phyloP scores from a whole-genome alignment of 2,888 invertebrate species.

The Epirrita christyi region DNA sequence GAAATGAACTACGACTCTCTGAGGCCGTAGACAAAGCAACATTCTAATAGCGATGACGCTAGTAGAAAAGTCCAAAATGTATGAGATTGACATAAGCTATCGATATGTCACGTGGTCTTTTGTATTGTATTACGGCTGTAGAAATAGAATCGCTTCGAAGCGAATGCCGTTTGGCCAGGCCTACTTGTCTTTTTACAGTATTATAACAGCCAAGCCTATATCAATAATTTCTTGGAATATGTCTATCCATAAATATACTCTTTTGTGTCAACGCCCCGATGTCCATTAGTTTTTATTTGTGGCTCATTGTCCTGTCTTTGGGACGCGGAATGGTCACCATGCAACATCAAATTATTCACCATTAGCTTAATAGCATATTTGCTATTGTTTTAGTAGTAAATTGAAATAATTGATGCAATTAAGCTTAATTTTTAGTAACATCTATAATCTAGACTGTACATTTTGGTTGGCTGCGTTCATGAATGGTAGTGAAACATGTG shows the following conservation, averaged over 20 bases:
- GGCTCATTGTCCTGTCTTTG: constrained; percentile 63
- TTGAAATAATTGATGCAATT: constrained; percentile 15
- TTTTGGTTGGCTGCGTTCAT: neutral
- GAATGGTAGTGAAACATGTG: neutral
- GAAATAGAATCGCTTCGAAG: too few species aligned
- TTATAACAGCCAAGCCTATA: constrained; percentile 4
- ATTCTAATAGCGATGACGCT: too few species aligned
- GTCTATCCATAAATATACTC: constrained; percentile 33
- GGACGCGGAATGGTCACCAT: constrained; percentile 32
- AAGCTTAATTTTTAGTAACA: constrained; percentile 3
- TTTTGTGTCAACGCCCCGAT: constrained; percentile 56
- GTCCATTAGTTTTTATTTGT: constrained; percentile 74
- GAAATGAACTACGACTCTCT: too few species aligned
- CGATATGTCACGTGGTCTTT: too few species aligned
- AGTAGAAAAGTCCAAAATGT: too few species aligned
- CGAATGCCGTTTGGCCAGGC: too few species aligned
- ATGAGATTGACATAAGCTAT: too few species aligned
- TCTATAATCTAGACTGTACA: neutral
- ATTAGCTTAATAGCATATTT: constrained; percentile 35
- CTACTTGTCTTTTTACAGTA: too few species aligned
- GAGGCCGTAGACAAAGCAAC: too few species aligned
- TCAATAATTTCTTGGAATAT: constrained; percentile 42
- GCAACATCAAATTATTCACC: constrained; percentile 56
- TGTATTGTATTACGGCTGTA: too few species aligned
- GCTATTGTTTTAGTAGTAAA: constrained; percentile 12